These are phyloP conservation scores for Lophotis ruficrista DNA, from an alignment of 2,113 vertebrate species.

Conservation along the genomic window DNA sequence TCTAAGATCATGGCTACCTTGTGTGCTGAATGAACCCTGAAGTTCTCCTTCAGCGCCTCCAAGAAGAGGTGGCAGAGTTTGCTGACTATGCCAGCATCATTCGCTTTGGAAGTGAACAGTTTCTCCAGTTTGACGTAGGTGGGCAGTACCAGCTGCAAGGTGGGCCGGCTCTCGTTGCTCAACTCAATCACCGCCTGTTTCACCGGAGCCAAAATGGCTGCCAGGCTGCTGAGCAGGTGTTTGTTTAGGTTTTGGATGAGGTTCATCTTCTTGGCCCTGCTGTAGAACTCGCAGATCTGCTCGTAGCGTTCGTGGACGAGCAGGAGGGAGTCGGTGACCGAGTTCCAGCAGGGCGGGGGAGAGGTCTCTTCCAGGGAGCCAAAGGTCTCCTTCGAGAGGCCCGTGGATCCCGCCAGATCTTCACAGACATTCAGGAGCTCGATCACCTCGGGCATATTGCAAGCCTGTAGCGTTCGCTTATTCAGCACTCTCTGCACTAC, in stretches of 20 bases:
- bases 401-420: constrained; percentile 87
- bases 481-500: constrained; percentile 94
- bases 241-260: constrained; percentile 97
- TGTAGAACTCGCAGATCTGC: constrained; percentile 95
- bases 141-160: constrained; percentile 94
- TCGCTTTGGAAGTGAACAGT: constrained; percentile 98
- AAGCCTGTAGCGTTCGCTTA: constrained; percentile 93
- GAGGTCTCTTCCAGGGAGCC: constrained; percentile 84
- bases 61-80: constrained; percentile 98
- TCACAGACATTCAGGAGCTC: constrained; percentile 92
- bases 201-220: constrained; percentile 89
- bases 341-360: constrained; percentile 95
- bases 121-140: constrained; percentile 96
- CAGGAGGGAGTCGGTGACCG: constrained; percentile 90
- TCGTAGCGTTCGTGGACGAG: constrained; percentile 95
- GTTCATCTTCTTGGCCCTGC: constrained; percentile 91
- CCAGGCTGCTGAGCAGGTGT: constrained; percentile 92
- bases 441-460: constrained; percentile 93
- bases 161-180: constrained; percentile 92
- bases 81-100: constrained; percentile 91
- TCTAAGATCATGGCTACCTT: constrained; percentile 98
- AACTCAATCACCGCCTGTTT: constrained; percentile 93
- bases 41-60: constrained; percentile 97
- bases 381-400: constrained; percentile 83
- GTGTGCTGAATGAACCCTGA: constrained; percentile 95